These are phyloP conservation scores for Tupaia tana DNA, from an alignment of 2,113 vertebrate genomes.

Conservation along the genomic window DNA sequence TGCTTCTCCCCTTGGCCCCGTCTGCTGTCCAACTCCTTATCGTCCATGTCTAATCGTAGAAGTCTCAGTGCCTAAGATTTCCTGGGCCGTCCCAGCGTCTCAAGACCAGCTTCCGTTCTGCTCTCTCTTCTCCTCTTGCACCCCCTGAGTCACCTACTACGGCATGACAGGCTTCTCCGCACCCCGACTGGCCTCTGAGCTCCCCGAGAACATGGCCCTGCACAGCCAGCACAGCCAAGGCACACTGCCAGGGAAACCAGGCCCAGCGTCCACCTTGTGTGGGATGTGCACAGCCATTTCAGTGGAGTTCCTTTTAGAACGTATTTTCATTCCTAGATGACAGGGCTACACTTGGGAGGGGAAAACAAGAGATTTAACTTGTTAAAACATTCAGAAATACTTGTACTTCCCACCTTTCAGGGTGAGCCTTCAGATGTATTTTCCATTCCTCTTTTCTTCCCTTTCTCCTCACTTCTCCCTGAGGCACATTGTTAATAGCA, in stretches of 20 bases:
- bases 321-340: background rate
- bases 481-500: slow-evolving; percentile 71
- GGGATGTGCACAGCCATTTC: background rate
- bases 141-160: background rate
- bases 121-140: background rate
- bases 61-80: background rate
- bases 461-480: background rate
- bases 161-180: rapidly evolving
- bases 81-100: background rate
- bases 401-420: slow-evolving; percentile 70
- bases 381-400: slow-evolving; percentile 73
- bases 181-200: rapidly evolving
- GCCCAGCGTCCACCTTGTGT: background rate
- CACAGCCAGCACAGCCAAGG: background rate
- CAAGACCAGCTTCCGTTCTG: background rate
- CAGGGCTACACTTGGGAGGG: background rate
- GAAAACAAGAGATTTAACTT: background rate
- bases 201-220: rapidly evolving
- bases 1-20: background rate
- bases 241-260: background rate
- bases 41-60: background rate
- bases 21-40: background rate
- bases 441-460: slow-evolving; percentile 69
- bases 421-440: slow-evolving; percentile 61
- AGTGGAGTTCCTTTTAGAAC: background rate